A percentile compares a stretch with the other conserved stretches of the same genome.
Conservation (phyloP, 2,888 invertebrate species). For the Pasiphila rectangulata region DNA sequence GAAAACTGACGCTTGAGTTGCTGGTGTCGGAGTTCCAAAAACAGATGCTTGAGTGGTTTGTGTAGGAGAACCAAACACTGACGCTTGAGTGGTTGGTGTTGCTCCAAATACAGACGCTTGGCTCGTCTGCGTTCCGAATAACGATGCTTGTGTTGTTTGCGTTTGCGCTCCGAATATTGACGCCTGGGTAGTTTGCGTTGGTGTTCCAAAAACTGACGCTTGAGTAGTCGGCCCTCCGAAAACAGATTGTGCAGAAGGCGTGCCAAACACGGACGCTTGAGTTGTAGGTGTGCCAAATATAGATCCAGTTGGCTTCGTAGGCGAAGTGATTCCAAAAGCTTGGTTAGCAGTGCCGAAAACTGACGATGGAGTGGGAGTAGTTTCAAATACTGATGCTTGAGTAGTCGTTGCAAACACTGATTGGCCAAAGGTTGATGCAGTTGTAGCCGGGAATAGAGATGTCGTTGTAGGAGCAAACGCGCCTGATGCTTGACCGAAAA, state of each 20-base stretch:
- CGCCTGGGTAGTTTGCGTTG: conserved; percentile 35
- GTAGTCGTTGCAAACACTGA: conserved; percentile 16
- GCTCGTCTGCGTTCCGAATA: conserved; percentile 29
- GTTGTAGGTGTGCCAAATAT: conserved; percentile 33
- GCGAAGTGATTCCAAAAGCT: conserved; percentile 16
- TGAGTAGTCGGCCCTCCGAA: conserved; percentile 31
- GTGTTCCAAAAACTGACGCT: conserved; percentile 49
- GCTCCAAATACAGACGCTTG: conserved; percentile 39
- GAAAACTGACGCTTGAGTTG: conserved; percentile 36
- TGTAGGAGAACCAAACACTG: conserved; percentile 40
- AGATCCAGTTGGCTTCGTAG: conserved; percentile 29
- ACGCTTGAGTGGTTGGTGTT: conserved; percentile 32
- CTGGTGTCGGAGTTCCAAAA: conserved; percentile 36
- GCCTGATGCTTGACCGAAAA: conserved; percentile 40
- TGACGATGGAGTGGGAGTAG: conserved; percentile 35
- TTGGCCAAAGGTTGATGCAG: conserved; percentile 11
- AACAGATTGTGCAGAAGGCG: conserved; percentile 12
- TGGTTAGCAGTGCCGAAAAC: conserved; percentile 39
- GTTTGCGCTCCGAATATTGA: conserved; percentile 45
- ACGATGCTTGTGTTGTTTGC: conserved; percentile 40
- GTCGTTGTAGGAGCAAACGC: conserved; percentile 35
- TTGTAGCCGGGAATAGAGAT: conserved; percentile 34
- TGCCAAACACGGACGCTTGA: conserved; percentile 32
- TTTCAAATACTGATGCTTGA: conserved; percentile 23
- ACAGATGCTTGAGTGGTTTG: conserved; percentile 37